Evolutionary conservation across 2,113 vertebrate species (phyloP), one percentile per base, ranked within the genome.

Genomic region (Mola mola): DNA sequence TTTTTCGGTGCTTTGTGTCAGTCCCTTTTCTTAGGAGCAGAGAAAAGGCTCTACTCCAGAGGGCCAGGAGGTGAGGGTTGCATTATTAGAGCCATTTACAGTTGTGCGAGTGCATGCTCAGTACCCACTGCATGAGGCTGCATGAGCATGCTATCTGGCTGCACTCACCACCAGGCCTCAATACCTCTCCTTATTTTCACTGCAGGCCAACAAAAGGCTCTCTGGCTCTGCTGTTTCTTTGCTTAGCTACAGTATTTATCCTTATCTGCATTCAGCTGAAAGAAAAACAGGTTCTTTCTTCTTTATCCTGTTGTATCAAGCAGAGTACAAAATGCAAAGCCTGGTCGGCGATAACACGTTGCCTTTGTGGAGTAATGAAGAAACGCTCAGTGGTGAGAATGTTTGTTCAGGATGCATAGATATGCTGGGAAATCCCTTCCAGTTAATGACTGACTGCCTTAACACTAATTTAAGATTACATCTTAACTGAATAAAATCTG

Each of bases 51-150:
- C 50, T 47, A 48, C 73, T 87, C 0, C 37, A 85, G 43, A 53
- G 79, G 79, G 65, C 77, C 64, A 34, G 58, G 57, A 85, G 85
- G 85, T 89, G 80, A 87, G 78, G 59, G 65, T 56, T 59, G 51
- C 24, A 11, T 83, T 81, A 87, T 84, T 81, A 75, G 73, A 89
- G 80, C 56, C 80, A 79, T 69, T 87, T 84, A 82, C 73, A 70
- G 43, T 60, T 64, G 75, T 44, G 75, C 37, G 41, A 43, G 70
- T 44, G 60, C 34, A 49, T 59, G 60, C 36, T 33, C 48, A 3
- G 38, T 81, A 83, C 75, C 81, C 79, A 82, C 74, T 28, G 37
- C 41, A 10, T 55, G 43, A 43, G 34, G 16, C 64, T 31, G 61
- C 22, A 26, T 3, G 37, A 31, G 60, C 21, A 28, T 3, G 36